Conservation (phyloP, 2,888 invertebrate species). For the Dryobota labecula region DNA sequence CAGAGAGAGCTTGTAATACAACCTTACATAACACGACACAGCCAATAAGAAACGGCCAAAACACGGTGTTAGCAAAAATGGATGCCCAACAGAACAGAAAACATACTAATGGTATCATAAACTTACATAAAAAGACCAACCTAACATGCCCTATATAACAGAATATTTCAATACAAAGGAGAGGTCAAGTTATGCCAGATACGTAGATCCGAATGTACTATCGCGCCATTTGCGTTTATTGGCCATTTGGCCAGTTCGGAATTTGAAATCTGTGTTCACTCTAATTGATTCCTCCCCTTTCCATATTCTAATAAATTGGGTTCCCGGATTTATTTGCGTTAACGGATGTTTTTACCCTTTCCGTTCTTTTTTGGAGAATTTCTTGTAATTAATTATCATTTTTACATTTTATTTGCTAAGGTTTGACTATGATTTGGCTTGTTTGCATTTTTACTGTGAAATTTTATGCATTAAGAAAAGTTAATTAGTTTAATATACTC, state of each 20-base stretch:
- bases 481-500: background rate
- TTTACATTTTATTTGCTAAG: slow-evolving; percentile 40
- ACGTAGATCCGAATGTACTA: slow-evolving; percentile 75
- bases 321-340: slow-evolving; percentile 65
- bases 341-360: slow-evolving; percentile 50
- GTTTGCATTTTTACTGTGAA: background rate
- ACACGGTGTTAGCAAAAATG: slow-evolving; percentile 78
- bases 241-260: slow-evolving; percentile 84
- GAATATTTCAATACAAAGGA: slow-evolving; percentile 32
- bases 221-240: slow-evolving; percentile 86
- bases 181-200: slow-evolving; percentile 74
- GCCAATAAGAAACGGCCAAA: slow-evolving; percentile 72
- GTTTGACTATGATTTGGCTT: background rate
- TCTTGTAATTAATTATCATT: slow-evolving; percentile 42
- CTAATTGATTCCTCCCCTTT: slow-evolving; percentile 83
- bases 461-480: background rate
- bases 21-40: slow-evolving; percentile 58
- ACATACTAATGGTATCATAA: slow-evolving; percentile 84
- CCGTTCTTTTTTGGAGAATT: slow-evolving; percentile 35
- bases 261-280: slow-evolving; percentile 80
- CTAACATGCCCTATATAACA: slow-evolving; percentile 66
- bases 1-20: slow-evolving; percentile 56
- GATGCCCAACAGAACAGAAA: slow-evolving; percentile 79
- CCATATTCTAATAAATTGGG: slow-evolving; percentile 77
- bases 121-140: slow-evolving; percentile 75